These are phyloP conservation scores for Tapera naevia DNA, from an alignment of 2,797 vertebrate genomes.

Conservation along the genomic window DNA sequence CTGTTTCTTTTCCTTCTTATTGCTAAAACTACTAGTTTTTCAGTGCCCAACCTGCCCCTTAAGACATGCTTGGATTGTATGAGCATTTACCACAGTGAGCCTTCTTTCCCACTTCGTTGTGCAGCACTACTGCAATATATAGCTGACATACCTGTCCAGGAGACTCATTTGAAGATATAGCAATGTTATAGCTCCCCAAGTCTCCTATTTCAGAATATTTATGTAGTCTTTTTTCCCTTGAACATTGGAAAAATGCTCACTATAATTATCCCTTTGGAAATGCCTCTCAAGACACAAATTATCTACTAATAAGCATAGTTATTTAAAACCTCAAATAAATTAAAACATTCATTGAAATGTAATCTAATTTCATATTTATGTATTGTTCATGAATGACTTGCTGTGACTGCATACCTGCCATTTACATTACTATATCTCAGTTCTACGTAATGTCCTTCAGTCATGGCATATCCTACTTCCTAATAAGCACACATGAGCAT, in stretches of 20 bases:
- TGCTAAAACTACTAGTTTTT: neutral
- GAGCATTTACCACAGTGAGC: neutral
- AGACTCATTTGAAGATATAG: neutral
- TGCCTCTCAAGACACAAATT: neutral
- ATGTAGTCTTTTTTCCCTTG: neutral
- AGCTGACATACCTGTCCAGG: neutral
- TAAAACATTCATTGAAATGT: neutral
- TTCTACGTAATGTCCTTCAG: neutral
- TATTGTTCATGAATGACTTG: neutral
- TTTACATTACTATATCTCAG: neutral
- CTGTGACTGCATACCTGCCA: neutral
- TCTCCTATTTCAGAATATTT: neutral
- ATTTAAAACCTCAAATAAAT: neutral
- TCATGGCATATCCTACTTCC: neutral
- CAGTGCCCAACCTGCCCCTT: neutral
- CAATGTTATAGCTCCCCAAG: neutral
- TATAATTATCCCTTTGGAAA: neutral
- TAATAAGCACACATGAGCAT: neutral
- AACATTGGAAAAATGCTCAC: neutral
- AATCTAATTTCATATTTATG: neutral
- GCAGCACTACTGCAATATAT: neutral
- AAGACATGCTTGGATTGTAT: neutral
- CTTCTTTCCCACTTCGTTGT: neutral
- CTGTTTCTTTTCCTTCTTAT: neutral
- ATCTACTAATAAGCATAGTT: neutral